Percentiles rank a stretch among this genome's conserved stretches.
Evolutionary conservation across 2,113 vertebrate genomes (phyloP).

Genomic region (Grammomys dolichurus): DNA sequence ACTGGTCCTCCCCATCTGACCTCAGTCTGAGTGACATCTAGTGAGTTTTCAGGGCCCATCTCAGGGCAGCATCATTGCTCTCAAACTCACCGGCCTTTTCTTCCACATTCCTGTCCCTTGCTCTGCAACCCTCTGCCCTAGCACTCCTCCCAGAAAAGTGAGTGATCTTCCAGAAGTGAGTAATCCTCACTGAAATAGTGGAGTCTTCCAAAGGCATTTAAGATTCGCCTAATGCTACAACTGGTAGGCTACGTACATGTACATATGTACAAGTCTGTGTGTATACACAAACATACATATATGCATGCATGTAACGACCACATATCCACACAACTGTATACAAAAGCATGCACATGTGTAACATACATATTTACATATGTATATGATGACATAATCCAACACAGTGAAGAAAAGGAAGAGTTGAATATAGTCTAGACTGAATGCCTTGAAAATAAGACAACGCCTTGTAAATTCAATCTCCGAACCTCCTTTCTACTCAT

Average conservation of each 20-base stretch:
- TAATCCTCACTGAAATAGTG: no score
- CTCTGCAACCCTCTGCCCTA: background rate
- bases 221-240: background rate
- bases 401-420: background rate
- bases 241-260: rapidly evolving
- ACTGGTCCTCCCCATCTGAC: background rate
- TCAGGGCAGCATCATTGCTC: background rate
- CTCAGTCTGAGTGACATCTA: background rate
- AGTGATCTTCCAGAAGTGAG: background rate
- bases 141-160: background rate
- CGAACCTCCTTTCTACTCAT: background rate
- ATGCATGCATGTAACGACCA: background rate
- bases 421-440: background rate
- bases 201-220: background rate
- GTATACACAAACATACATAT: background rate
- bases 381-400: background rate
- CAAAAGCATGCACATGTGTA: background rate
- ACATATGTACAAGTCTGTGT: background rate
- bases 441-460: background rate
- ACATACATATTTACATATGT: rapidly evolving
- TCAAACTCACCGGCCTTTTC: background rate
- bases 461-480: background rate
- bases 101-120: background rate
- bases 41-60: background rate
- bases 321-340: background rate